A percentile compares a stretch with the other conserved stretches of the same genome.
These are phyloP conservation scores for Mormyrus proboscirostris DNA, from an alignment of 2,797 vertebrate species.

Conservation along the genomic window DNA sequence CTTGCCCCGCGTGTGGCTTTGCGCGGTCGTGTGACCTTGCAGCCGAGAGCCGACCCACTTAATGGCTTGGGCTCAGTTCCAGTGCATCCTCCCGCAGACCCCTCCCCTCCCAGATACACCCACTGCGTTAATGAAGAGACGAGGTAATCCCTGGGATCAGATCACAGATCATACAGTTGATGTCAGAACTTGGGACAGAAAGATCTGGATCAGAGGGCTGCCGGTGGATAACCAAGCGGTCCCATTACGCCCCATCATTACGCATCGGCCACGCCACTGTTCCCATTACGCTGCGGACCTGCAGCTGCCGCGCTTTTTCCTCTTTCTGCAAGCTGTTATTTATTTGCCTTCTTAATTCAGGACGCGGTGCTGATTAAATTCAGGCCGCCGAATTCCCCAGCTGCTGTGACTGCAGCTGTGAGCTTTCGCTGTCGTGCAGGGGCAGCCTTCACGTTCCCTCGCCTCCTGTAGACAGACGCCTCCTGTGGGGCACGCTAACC, in stretches of 20 bases:
- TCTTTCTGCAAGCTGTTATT: conserved; percentile 39
- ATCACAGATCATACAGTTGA: background rate
- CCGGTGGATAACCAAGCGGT: background rate
- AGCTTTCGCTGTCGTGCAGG: background rate
- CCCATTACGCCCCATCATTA: background rate
- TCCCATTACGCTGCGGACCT: background rate
- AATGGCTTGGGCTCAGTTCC: conserved; percentile 21
- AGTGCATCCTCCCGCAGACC: conserved; percentile 6
- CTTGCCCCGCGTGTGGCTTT: background rate
- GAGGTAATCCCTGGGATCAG: background rate
- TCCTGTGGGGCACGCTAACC: background rate
- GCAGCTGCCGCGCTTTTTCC: conserved; percentile 10
- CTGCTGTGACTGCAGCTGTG: conserved; percentile 28
- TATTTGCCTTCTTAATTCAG: conserved; percentile 42
- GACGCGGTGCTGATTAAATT: conserved; percentile 35
- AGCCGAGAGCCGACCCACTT: conserved; percentile 5
- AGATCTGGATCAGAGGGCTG: background rate
- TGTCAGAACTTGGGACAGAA: background rate
- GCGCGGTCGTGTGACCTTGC: background rate
- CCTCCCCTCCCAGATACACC: background rate
- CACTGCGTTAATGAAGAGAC: background rate
- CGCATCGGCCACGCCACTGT: background rate
- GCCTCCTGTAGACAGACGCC: background rate
- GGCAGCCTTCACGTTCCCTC: background rate
- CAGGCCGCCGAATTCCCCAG: conserved; percentile 26